Conservation (phyloP, 2,113 vertebrate genomes). For the Nansenia antarctica region DNA sequence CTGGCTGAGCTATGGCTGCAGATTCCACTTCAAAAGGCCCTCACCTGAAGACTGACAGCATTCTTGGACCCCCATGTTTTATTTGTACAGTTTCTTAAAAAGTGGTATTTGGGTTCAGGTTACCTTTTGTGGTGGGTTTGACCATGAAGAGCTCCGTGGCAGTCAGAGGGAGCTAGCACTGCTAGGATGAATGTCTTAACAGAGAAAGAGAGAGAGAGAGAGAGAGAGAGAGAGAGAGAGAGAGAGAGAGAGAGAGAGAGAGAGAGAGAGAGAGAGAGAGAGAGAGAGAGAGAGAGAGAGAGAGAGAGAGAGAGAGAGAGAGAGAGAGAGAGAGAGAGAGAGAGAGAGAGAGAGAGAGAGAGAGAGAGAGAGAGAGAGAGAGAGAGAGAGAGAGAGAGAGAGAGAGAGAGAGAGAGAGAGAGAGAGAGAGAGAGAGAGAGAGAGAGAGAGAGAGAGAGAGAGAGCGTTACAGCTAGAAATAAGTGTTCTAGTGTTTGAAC, state of each 20-base stretch:
- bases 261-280: not conserved
- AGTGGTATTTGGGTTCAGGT: slow-evolving; percentile 75
- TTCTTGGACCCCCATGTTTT: slow-evolving; percentile 75
- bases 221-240: not conserved
- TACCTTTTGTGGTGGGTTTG: slow-evolving; percentile 73
- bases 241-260: not conserved
- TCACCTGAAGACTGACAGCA: slow-evolving; percentile 68
- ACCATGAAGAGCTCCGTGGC: slow-evolving; percentile 67
- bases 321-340: not conserved
- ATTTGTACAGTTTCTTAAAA: slow-evolving; percentile 78
- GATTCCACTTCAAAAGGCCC: slow-evolving; percentile 65
- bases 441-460: not conserved
- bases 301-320: not conserved
- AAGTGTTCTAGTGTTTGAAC: slow-evolving; percentile 38
- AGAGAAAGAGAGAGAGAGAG: not conserved
- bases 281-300: not conserved
- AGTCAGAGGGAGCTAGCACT: slow-evolving; percentile 42
- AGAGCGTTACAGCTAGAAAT: no score
- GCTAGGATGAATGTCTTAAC: slow-evolving; percentile 42
- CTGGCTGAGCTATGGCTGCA: slow-evolving; percentile 44
- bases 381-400: not conserved
- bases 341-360: not conserved
- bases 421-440: not conserved
- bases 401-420: not conserved
- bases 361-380: not conserved